Evolutionary conservation across 2,113 vertebrate species (phyloP).

Genomic region (pig (Sus scrofa)): DNA sequence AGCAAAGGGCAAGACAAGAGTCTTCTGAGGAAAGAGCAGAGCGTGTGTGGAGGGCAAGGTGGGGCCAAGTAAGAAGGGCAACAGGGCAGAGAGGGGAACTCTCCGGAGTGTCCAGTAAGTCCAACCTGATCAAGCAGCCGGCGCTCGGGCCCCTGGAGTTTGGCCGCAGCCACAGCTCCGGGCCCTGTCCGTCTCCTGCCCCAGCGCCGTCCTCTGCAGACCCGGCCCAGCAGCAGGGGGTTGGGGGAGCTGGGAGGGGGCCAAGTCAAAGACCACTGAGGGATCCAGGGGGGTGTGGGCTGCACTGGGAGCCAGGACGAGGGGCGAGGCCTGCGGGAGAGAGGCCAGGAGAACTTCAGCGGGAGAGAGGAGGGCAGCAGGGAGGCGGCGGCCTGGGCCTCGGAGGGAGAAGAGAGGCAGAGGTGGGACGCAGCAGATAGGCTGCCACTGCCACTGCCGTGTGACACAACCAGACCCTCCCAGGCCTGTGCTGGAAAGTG

Average conservation of each 20-base stretch:
- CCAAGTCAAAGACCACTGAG: not conserved
- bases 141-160: not conserved
- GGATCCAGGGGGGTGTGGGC: not conserved
- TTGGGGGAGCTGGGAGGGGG: not conserved
- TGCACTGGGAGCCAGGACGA: not conserved
- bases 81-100: not conserved
- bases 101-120: not conserved
- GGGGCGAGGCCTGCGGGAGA: not conserved
- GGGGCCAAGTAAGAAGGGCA: conserved; percentile 39
- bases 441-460: no score
- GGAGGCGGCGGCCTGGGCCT: not conserved
- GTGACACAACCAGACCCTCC: not conserved
- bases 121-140: not conserved
- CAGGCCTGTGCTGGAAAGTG: not conserved
- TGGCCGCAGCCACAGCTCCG: not conserved
- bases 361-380: not conserved
- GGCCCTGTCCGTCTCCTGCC: not conserved
- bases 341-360: not conserved
- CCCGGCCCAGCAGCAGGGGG: not conserved
- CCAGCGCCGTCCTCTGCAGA: not conserved
- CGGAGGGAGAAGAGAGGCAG: not conserved
- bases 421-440: not conserved
- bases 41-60: not conserved
- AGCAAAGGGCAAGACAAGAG: not conserved
- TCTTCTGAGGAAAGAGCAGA: conserved; percentile 19